Conservation (phyloP, 2,797 vertebrate genomes). For the Denticeps clupeoides region DNA sequence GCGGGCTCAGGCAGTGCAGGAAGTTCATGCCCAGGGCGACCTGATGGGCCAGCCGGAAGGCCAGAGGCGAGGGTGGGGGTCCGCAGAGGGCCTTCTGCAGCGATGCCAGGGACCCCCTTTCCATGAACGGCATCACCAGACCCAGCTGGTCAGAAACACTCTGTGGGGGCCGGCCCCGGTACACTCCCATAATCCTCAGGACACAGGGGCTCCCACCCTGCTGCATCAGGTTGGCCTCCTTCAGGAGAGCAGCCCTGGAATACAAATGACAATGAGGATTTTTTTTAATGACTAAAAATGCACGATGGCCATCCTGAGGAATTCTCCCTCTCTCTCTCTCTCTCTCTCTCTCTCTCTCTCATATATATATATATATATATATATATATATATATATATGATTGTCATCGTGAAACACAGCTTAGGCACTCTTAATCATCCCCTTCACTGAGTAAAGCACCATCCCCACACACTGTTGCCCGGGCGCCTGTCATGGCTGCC, state of each 20-base stretch:
- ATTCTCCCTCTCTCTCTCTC: too few species aligned
- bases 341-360: too few species aligned
- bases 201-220: slow-evolving; percentile 45
- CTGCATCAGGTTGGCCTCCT: slow-evolving; percentile 49
- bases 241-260: slow-evolving; percentile 28
- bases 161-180: slow-evolving; percentile 20
- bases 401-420: too few species aligned
- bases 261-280: background rate
- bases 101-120: slow-evolving; percentile 46
- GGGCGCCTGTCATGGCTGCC: too few species aligned
- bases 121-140: slow-evolving; percentile 66
- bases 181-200: slow-evolving; percentile 49
- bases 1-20: slow-evolving; percentile 48
- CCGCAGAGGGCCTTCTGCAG: slow-evolving; percentile 33
- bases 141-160: slow-evolving; percentile 25
- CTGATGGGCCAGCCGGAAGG: slow-evolving; percentile 49
- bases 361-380: too few species aligned
- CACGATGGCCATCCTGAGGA: too few species aligned
- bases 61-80: slow-evolving; percentile 42
- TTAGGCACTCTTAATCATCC: too few species aligned
- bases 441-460: too few species aligned
- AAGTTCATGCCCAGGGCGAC: slow-evolving; percentile 62
- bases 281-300: background rate
- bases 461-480: too few species aligned
- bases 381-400: too few species aligned